Conservation (phyloP, 1,140 invertebrate species). For the Bactericera cockerelli region DNA sequence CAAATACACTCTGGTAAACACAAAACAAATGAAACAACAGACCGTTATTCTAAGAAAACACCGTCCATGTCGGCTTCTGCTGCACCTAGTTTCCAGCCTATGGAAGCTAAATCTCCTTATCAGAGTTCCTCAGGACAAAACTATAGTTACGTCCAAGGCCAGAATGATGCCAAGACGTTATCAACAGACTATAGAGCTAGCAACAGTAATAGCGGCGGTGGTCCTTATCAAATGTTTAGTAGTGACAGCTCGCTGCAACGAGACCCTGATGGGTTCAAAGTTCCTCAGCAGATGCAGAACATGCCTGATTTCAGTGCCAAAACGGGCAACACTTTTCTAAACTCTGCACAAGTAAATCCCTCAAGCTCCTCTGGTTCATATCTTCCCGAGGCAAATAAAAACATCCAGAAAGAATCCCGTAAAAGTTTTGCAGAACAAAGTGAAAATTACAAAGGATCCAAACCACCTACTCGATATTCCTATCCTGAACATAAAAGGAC, state of each 20-base stretch:
- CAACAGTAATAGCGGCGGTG: too few species aligned
- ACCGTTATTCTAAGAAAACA: too few species aligned
- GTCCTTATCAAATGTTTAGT: neutral
- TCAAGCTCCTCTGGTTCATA: neutral
- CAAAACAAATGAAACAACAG: too few species aligned
- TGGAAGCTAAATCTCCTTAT: neutral
- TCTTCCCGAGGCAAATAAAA: neutral
- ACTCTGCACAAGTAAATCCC: too few species aligned
- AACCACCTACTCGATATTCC: neutral
- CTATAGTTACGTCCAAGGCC: neutral
- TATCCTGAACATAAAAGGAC: neutral
- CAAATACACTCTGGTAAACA: too few species aligned
- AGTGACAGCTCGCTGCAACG: neutral
- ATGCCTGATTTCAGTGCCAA: neutral
- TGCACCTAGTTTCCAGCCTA: neutral
- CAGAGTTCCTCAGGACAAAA: neutral
- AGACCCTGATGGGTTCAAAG: neutral
- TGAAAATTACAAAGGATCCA: neutral
- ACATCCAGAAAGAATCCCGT: neutral
- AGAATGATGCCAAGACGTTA: neutral
- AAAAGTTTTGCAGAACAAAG: neutral
- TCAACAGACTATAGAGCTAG: neutral
- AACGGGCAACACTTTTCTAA: neutral
- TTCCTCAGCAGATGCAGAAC: conserved; percentile 2
- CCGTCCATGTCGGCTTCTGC: neutral